phyloP scores from a whole-genome alignment of 2,797 vertebrate genomes.

The Xenops minutus region DNA sequence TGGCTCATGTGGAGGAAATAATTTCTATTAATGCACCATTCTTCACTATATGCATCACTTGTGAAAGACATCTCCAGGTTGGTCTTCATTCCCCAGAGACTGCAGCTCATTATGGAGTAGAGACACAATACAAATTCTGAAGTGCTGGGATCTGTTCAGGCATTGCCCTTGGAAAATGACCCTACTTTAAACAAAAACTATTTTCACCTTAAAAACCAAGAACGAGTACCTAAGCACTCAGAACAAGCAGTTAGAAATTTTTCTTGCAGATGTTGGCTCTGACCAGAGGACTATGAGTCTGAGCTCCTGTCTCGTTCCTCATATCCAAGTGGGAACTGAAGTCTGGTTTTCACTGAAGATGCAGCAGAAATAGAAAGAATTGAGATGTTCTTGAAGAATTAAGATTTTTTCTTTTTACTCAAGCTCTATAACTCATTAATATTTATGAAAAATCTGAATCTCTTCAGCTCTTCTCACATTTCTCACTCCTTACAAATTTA shows the following conservation, averaged over 20 bases:
- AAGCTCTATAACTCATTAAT: background rate
- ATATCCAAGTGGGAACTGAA: background rate
- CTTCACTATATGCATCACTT: background rate
- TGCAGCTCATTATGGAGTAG: background rate
- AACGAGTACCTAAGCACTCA: background rate
- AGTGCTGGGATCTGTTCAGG: background rate
- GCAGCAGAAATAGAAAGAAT: background rate
- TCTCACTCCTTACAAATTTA: background rate
- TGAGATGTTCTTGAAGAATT: background rate
- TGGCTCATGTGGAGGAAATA: background rate
- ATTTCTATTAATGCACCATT: background rate
- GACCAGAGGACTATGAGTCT: background rate
- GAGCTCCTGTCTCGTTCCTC: background rate
- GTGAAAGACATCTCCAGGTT: background rate
- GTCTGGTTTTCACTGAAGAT: background rate
- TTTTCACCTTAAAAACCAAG: background rate
- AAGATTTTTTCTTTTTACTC: fast-evolving
- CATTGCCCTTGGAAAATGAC: background rate
- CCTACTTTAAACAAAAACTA: background rate
- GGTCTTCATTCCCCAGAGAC: background rate
- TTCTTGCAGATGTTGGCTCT: background rate
- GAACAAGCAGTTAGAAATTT: background rate
- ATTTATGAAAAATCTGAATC: background rate
- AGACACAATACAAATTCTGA: background rate
- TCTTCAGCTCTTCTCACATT: background rate